Conservation (phyloP, 2,797 vertebrate species). For the Tadarida brasiliensis region DNA sequence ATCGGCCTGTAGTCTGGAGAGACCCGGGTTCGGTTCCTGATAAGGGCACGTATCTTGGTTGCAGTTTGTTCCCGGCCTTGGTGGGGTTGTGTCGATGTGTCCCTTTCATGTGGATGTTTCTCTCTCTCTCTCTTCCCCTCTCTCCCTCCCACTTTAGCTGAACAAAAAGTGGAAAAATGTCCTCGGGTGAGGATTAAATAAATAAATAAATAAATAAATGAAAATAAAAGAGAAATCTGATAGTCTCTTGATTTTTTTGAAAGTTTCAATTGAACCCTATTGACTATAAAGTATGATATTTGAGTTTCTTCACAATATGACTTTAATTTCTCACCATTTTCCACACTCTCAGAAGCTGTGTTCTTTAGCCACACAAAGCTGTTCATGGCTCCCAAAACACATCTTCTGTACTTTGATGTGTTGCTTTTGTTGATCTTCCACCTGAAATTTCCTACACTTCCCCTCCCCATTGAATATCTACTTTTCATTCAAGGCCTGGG, state of each 20-base stretch:
- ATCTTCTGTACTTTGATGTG: neutral
- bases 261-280: neutral
- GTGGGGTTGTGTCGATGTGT: no score
- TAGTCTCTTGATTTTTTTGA: neutral
- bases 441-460: neutral
- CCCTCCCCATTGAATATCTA: neutral
- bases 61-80: neutral
- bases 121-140: no score
- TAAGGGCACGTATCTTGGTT: neutral
- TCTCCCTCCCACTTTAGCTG: no score
- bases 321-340: neutral
- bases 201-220: no score
- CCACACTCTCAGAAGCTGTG: neutral
- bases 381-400: neutral
- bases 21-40: no score
- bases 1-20: neutral
- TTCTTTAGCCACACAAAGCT: neutral
- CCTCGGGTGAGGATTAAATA: neutral
- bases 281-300: neutral
- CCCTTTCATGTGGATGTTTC: neutral
- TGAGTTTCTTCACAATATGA: conserved; percentile 55
- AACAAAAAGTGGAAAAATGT: no score
- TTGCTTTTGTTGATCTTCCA: neutral
- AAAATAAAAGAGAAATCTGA: conserved; percentile 34
- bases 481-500: neutral